Conservation (phyloP, 2,797 vertebrate species). For the Hapalemur alaotrensis region DNA sequence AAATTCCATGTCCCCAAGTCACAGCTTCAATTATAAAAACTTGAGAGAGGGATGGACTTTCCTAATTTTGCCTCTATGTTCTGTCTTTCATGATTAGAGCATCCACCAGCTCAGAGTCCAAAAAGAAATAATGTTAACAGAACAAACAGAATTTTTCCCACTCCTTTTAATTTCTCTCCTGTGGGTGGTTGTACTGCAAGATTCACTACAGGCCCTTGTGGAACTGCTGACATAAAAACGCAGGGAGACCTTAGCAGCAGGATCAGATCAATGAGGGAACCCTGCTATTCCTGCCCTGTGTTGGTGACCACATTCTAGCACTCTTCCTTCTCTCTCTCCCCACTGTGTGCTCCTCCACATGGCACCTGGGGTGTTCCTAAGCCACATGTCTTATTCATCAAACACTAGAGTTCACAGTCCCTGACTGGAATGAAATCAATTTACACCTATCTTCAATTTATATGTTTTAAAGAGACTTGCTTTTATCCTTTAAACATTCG, state of each 20-base stretch:
- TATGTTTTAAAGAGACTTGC: not conserved
- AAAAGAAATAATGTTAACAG: not conserved
- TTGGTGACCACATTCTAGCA: not conserved
- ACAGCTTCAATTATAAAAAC: not conserved
- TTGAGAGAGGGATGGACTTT: not conserved
- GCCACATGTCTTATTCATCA: not conserved
- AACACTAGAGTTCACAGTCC: not conserved
- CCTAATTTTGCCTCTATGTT: not conserved
- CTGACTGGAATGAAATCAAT: not conserved
- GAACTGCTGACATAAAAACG: constrained; percentile 19
- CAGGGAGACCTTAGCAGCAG: not conserved
- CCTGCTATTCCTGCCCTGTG: no score
- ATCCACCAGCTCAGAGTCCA: not conserved
- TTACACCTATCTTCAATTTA: not conserved
- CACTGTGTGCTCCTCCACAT: not conserved
- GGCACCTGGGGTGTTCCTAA: not conserved
- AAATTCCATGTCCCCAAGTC: not conserved
- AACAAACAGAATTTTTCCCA: not conserved
- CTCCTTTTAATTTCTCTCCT: not conserved
- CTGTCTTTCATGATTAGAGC: not conserved
- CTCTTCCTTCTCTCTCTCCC: not conserved
- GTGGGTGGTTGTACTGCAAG: not conserved
- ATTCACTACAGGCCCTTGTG: not conserved
- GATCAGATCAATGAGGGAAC: not conserved
- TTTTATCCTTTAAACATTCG: not conserved